Evolutionary conservation across 2,113 vertebrate genomes (phyloP).

Genomic region (Brachypodius melanocephalos): DNA sequence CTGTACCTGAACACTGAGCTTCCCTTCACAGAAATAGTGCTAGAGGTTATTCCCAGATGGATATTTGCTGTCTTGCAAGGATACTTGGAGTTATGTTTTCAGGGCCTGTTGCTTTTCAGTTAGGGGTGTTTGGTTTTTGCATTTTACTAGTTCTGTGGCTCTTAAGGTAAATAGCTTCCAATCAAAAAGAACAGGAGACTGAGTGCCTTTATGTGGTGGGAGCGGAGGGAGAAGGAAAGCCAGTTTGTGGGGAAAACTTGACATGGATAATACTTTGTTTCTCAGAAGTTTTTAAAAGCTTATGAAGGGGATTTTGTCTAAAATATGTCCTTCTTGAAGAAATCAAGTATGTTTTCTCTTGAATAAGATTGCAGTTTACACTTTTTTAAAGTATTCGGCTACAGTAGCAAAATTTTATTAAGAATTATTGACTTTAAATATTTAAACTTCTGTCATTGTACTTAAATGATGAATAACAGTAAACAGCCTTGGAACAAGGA

Average conservation of each 20-base stretch:
- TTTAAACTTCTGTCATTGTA: neutral
- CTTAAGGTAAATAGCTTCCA: neutral
- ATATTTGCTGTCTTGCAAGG: neutral
- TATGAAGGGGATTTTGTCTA: neutral
- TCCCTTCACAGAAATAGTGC: neutral
- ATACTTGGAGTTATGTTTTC: neutral
- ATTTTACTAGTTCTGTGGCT: neutral
- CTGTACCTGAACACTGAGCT: neutral
- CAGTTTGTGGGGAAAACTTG: neutral
- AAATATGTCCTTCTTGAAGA: neutral
- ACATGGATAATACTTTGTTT: neutral
- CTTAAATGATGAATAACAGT: neutral
- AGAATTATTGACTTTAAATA: neutral
- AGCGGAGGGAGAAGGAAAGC: neutral
- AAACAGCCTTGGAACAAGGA: neutral
- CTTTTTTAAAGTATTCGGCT: neutral
- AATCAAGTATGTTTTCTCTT: neutral
- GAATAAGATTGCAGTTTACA: neutral
- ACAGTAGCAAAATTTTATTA: neutral
- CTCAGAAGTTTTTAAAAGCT: neutral
- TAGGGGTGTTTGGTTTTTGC: neutral
- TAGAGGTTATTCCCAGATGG: neutral
- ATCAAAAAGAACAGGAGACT: neutral
- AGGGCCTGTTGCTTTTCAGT: neutral
- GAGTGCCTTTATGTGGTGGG: accelerated